Evolutionary conservation across 1,140 invertebrate genomes (phyloP).

Genomic region (Drosophila melanogaster): Release_6_plus_ISO1_MT NC_004354.4:6125001-6125500

Average conservation of each 20-base stretch:
- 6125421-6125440: neutral
- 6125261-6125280: no score
- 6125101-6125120: neutral
- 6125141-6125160: neutral
- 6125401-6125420: neutral
- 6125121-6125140: neutral
- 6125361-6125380: neutral
- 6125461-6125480: conserved; percentile 3
- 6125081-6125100: conserved; percentile 79
- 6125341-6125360: neutral
- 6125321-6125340: neutral
- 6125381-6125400: neutral
- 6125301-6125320: neutral
- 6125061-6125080: conserved; percentile 86
- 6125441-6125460: neutral
- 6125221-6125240: conserved; percentile 3
- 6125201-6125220: conserved; percentile 10
- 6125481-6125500: conserved; percentile 20
- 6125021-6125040: conserved; percentile 95
- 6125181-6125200: conserved; percentile 19
- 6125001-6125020: conserved; percentile 90
- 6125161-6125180: conserved; percentile 8
- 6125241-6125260: no score
- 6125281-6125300: no score
- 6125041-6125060: conserved; percentile 88